Base-by-base conservation (phyloP, 2,888 invertebrate genomes). In the Steinernema hermaphroditum region DNA sequence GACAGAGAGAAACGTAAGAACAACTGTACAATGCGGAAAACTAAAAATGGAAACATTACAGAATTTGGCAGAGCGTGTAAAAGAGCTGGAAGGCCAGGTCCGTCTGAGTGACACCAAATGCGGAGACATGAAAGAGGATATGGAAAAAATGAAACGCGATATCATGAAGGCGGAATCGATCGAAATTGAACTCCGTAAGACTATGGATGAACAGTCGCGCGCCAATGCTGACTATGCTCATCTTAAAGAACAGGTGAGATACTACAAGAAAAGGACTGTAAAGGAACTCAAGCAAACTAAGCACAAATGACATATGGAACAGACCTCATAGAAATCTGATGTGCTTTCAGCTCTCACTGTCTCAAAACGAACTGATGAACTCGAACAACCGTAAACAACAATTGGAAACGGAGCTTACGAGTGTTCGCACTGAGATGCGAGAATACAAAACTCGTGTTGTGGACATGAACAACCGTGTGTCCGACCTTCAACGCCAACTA, bases 401-500 rank as follows among this genome's bases (percentile, higher is more conserved):
- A 49, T 70, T 86, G 22, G 85, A 85, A 54, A 79, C 78, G 50
- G 85, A 85, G 70, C 73, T 86, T 46, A 74, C 81, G 46, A 81
- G 78, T 29, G 74, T 78, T 27, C 77, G 83, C 44, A 78, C 83
- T 43, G 85, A 85, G 74, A 76, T 85, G 69, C 74, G 85, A 50
- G 85, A 86, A 71, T 77, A 80, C 78, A 86, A 86, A 73, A 84
- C 86, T 72, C 78, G 85, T 29, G 46, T 71, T 29, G 68, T 69
- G 72, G 85, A 86, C 72, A 72, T 83, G 69, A 85, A 81, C 76
- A 81, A 77, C 50, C 80, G 83, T 68, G 78, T 86, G 12, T 72
- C 78, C 14, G 85, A 85, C 49, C 79, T 85, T 41, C 85, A 85
- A 74, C 74, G 85, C 19, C 85, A 85, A 75, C 76, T 85, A 4